These are phyloP conservation scores for Pantala flavescens DNA, from an alignment of 1,140 invertebrate species.

Conservation along the genomic window DNA sequence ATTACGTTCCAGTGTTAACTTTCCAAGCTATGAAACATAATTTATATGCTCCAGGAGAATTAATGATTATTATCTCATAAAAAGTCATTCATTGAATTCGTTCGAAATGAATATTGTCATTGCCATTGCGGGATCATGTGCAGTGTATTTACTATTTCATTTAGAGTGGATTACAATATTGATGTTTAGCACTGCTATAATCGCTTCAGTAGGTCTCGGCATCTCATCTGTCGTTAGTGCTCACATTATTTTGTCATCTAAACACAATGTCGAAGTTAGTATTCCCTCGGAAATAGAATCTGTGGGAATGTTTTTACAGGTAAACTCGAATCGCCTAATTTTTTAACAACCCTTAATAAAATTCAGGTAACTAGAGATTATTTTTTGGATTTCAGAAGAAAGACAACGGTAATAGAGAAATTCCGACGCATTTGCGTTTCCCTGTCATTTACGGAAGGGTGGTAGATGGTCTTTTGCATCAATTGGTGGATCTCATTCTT, in stretches of 20 bases:
- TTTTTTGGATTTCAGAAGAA: not conserved
- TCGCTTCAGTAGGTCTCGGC: not conserved
- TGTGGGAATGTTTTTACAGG: not conserved
- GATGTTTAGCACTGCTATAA: not conserved
- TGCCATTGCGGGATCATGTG: not conserved
- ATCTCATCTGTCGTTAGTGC: not conserved
- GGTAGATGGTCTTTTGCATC: slow-evolving; percentile 70
- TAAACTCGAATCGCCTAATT: not conserved
- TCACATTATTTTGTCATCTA: not conserved
- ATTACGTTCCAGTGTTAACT: no score
- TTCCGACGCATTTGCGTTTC: slow-evolving; percentile 34
- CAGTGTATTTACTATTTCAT: not conserved
- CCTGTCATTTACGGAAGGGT: slow-evolving; percentile 65
- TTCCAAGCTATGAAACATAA: no score
- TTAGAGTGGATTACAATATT: not conserved
- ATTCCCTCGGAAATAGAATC: not conserved
- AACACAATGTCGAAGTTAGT: not conserved
- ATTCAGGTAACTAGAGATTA: not conserved
- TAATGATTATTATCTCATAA: no score
- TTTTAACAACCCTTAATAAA: not conserved
- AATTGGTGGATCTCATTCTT: slow-evolving; percentile 66
- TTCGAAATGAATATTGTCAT: not conserved
- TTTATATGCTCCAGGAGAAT: no score
- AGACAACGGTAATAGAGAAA: not conserved
- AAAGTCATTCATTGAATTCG: no score